Percentiles rank a stretch among this genome's conserved stretches.
These are phyloP conservation scores for Macrophya alboannulata DNA, from an alignment of 2,888 invertebrate species.

Conservation along the genomic window DNA sequence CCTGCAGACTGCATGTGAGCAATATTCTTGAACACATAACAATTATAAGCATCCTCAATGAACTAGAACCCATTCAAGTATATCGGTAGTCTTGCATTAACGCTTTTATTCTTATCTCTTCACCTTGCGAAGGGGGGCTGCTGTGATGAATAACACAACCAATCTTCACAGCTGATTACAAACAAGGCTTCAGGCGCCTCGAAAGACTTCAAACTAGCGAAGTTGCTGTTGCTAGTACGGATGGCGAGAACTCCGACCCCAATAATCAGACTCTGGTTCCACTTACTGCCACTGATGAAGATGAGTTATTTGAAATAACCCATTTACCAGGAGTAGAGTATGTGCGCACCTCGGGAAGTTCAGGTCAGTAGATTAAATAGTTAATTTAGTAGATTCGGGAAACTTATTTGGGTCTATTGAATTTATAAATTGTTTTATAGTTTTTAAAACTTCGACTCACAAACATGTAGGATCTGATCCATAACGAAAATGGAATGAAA, in stretches of 20 bases:
- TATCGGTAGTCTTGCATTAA: not conserved
- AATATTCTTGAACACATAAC: not conserved
- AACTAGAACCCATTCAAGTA: not conserved
- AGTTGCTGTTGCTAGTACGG: not conserved
- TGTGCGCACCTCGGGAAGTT: not conserved
- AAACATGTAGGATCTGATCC: not conserved
- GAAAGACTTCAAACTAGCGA: not conserved
- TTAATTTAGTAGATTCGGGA: not conserved
- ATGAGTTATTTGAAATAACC: not conserved
- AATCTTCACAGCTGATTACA: not conserved
- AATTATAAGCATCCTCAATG: not conserved
- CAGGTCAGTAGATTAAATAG: not conserved
- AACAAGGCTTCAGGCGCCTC: not conserved
- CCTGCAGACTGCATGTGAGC: not conserved
- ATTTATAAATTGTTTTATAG: not conserved
- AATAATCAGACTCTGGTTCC: slow-evolving; percentile 1
- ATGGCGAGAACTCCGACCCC: not conserved
- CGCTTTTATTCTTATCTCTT: not conserved
- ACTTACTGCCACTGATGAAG: not conserved
- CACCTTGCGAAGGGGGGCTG: slow-evolving; percentile 1
- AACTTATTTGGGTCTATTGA: not conserved
- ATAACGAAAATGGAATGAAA: not conserved
- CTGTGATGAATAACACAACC: not conserved
- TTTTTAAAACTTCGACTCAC: not conserved
- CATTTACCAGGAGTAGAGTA: not conserved